Base-by-base conservation (phyloP, 1,140 invertebrate species). In the Chionoecetes opilio region DNA sequence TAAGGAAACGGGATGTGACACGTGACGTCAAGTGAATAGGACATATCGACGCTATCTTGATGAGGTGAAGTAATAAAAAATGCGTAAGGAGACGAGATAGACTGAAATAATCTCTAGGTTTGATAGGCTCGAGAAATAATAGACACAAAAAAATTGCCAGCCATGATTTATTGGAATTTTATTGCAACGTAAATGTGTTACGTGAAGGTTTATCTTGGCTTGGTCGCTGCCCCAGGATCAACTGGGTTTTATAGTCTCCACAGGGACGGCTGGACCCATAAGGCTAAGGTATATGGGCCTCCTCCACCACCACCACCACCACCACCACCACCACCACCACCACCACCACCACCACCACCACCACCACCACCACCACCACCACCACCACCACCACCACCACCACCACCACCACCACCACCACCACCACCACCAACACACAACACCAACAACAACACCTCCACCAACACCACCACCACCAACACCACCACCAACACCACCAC, bases 111-210 rank as follows among this genome's bases (percentile, higher is more conserved):
- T n/a, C n/a, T 26, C 21, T n/a, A 26, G 26, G 21, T 1, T n/a
- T n/a, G 63, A 75, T 75, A 75, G 63, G 63, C 63, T 75, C 6
- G 21, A 75, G n/a, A 75, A 75, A n/a, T n/a, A 75, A 17, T 53
- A 53, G n/a, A 75, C 63, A 75, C 63, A n/a, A 75, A 75, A 75
- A 75, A 17, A 46, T 14, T 46, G 63, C n/a, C 63, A n/a, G 21
- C 63, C 63, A n/a, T 75, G 63, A 75, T 75, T 75, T 75, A 75
- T n/a, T n/a, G 0, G 63, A n/a, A 75, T 75, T 75, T 75, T 75
- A 75, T 75, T 75, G 63, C 63, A 75, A 75, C 63, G 63, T 75
- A 75, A 75, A 75, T n/a, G 63, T 75, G 63, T 75, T 75, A 75
- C n/a, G 6, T 75, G 63, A n/a, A 75, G 63, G 63, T n/a, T 75